Evolutionary conservation across 2,113 vertebrate species (phyloP), one percentile per base, ranked within the genome.

Genomic region (Campylomormyrus numenius): DNA sequence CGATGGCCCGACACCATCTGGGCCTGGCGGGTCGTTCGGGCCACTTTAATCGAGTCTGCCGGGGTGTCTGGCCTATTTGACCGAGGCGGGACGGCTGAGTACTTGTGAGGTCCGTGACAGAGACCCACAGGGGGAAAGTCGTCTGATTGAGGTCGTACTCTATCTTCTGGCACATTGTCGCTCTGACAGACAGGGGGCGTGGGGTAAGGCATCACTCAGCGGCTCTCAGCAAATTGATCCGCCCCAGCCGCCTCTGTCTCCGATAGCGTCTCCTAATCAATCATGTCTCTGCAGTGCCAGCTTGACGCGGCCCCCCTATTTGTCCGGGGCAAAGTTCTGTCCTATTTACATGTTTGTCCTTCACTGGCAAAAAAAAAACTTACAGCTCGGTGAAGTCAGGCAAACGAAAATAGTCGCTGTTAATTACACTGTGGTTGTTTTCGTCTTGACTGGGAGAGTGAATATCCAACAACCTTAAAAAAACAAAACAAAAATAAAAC

Each of bases 201-300:
- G 80, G 89, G 19, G 35, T 58, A n/a, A 24, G 49, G 56, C 77
- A 53, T 85, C 52, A 58, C 77, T 39, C 89, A 27, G 50, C 24
- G 52, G 45, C 92, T 93, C 90, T 95, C 93, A 94, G 92, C 89
- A 93, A 91, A 94, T 93, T 93, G 92, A 93, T 91, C 56, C 27
- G 27, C 35, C 90, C 90, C 80, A 6, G 90, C 93, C 91, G 91
- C 90, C 92, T 89, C 88, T 89, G 87, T 90, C 74, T 85, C 89
- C 91, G 58, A 83, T 90, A 27, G 52, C 90, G 90, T 93, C 93
- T 89, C 91, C 91, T 93, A 93, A 95, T 95, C 94, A 93, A 92
- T 95, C 94, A 93, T 90, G 24, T 88, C 88, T 87, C 91, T 35
- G 56, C 88, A 52, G 53, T 53, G 48, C 85, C n/a, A 88, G 87